These are phyloP conservation scores for Meta bourneti DNA, from an alignment of 2,888 invertebrate genomes.

Conservation along the genomic window DNA sequence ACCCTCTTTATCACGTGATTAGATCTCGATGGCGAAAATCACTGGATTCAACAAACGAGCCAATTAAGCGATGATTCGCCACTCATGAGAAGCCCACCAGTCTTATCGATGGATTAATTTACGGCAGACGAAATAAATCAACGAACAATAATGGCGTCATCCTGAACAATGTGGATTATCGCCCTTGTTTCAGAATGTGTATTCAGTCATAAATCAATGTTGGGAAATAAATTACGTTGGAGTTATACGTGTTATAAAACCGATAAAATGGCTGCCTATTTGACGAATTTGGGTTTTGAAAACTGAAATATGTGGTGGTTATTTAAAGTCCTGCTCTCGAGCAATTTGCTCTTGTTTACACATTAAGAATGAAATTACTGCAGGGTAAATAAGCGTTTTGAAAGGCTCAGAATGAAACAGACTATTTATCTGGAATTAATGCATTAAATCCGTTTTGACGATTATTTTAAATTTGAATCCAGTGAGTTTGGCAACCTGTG, in stretches of 20 bases:
- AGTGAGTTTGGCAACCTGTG: neutral
- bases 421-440: no score
- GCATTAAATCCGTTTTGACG: neutral
- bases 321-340: neutral
- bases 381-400: no score
- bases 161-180: neutral
- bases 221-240: neutral
- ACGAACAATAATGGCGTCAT: neutral
- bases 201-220: neutral
- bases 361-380: no score
- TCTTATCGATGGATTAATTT: neutral
- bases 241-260: neutral
- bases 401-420: no score
- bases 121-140: neutral
- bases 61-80: neutral
- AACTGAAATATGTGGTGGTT: neutral
- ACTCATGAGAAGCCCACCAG: neutral
- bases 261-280: neutral
- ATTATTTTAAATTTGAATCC: neutral
- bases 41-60: slow-evolving; percentile 4
- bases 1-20: neutral
- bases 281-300: neutral
- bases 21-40: neutral
- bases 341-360: no score
- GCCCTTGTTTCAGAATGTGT: neutral